A percentile compares a stretch with the other conserved stretches of the same genome.
Conservation (phyloP, 2,797 vertebrate species). For the Danio albolineatus region DNA sequence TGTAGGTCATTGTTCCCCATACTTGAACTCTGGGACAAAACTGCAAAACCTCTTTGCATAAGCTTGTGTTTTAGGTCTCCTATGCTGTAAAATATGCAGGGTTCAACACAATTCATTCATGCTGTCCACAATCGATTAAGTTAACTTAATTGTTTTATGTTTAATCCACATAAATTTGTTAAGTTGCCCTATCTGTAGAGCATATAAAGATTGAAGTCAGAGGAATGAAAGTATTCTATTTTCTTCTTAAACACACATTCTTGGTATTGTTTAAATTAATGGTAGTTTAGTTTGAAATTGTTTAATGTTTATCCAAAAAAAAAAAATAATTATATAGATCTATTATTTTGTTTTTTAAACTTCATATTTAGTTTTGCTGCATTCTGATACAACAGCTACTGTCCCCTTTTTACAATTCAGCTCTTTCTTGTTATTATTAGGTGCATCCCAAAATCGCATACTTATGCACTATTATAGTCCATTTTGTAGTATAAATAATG, state of each 20-base stretch:
- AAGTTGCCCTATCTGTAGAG: no score
- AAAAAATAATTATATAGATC: no score
- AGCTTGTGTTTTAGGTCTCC: not conserved
- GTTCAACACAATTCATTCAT: no score
- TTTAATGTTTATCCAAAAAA: no score
- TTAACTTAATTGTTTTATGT: no score
- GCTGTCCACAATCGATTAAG: no score
- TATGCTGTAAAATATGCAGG: no score
- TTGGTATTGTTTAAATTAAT: conserved; percentile 3
- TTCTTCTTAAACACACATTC: not conserved
- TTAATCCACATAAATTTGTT: no score
- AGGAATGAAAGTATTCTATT: not conserved
- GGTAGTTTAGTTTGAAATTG: not conserved
- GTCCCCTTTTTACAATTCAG: not conserved
- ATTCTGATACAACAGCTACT: no score
- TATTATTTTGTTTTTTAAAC: not conserved
- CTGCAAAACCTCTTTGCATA: not conserved
- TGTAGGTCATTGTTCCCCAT: not conserved
- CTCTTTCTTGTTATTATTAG: not conserved
- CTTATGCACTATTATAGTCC: no score
- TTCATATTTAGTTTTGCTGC: not conserved
- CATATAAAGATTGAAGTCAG: not conserved
- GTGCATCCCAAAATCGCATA: no score
- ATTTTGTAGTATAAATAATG: no score
- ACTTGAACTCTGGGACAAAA: not conserved